A percentile compares a stretch with the other conserved stretches of the same genome.
Evolutionary conservation across 2,888 invertebrate genomes (phyloP).

Genomic region (Tetropium fuscum): DNA sequence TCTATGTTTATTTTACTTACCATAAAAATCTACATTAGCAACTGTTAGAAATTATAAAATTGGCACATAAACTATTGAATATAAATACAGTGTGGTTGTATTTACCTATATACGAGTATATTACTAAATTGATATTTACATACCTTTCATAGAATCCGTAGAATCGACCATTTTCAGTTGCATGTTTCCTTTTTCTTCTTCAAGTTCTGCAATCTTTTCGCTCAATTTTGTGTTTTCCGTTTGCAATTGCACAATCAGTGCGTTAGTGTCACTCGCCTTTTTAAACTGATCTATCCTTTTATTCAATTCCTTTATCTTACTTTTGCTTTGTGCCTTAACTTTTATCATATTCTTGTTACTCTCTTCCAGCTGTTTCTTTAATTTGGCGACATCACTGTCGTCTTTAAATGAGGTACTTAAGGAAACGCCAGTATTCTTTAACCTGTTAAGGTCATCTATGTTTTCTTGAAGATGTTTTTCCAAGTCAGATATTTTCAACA

Average conservation of each 20-base stretch:
- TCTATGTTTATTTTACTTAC: too few relatives aligned
- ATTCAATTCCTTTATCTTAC: slow-evolving; percentile 81
- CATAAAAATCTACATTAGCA: too few relatives aligned
- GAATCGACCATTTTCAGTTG: slow-evolving; percentile 87
- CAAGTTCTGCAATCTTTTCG: slow-evolving; percentile 82
- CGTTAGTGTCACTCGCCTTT: slow-evolving; percentile 76
- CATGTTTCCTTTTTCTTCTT: slow-evolving; percentile 91
- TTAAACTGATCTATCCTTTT: slow-evolving; percentile 78
- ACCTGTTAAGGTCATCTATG: slow-evolving; percentile 40
- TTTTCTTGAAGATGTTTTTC: slow-evolving; percentile 48
- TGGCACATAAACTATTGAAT: too few relatives aligned
- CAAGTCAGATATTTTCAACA: slow-evolving; percentile 45
- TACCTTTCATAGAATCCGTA: slow-evolving; percentile 49
- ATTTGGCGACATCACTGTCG: slow-evolving; percentile 64
- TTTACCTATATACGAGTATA: not conserved
- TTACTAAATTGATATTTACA: not conserved
- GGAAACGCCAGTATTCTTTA: slow-evolving; percentile 42
- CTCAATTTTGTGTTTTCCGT: slow-evolving; percentile 74
- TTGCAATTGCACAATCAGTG: slow-evolving; percentile 75
- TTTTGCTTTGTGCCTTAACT: slow-evolving; percentile 77
- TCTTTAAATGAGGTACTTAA: slow-evolving; percentile 46
- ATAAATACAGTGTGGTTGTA: too few relatives aligned
- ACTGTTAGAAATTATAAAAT: too few relatives aligned
- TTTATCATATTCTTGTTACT: slow-evolving; percentile 83
- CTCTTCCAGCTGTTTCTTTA: slow-evolving; percentile 79